Base-by-base conservation (phyloP, 92 coral and sea anemone genomes). In the Epizoanthus rinbou region DNA sequence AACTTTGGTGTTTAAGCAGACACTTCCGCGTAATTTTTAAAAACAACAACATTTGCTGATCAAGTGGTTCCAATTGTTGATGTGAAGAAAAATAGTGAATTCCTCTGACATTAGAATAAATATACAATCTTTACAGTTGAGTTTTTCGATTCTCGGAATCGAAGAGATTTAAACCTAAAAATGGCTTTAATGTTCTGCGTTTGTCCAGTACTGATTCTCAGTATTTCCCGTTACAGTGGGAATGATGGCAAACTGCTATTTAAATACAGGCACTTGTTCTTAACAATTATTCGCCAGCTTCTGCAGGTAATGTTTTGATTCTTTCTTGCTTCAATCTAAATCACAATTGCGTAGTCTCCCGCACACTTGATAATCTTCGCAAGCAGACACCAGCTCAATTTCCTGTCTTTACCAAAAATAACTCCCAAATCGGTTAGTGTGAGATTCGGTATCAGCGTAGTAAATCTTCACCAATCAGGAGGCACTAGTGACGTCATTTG, bases 401-500 rank as follows among this genome's bases (percentile, higher is more conserved):
- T 47, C 68, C 39, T 54, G 21, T 23, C 41, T 58, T 76, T 18
- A 16, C 71, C 70, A 21, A 63, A 28, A 78, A 63, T 63, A 41
- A 62, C 64, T 63, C 47, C 14, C 39, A 76, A 45, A 76, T 78
- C 82, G 45, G 59, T 16, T 41, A 43, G 54, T 19, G 69, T 17
- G 81, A 74, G 80, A 75, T 57, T n/a, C n/a, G n/a, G n/a, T 68
- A 57, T 60, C 76, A 79, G 74, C 85, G 82, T 37, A 47, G 74
- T 5, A 52, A 41, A 24, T n/a, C 35, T 78, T 80, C 47, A 14
- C 84, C 91, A 84, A 85, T 84, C 88, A 69, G 19, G 54, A 31
- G 75, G 58, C 76, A 39, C 37, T 57, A 25, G 63, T 88, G 91
- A 87, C 80, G 91, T 88, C 91, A 88, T 88, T 84, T 83, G 78